Percentiles rank a stretch among this genome's conserved stretches.
These are phyloP conservation scores for Coracias cyanogaster DNA, from an alignment of 2,797 vertebrate genomes.

Conservation along the genomic window DNA sequence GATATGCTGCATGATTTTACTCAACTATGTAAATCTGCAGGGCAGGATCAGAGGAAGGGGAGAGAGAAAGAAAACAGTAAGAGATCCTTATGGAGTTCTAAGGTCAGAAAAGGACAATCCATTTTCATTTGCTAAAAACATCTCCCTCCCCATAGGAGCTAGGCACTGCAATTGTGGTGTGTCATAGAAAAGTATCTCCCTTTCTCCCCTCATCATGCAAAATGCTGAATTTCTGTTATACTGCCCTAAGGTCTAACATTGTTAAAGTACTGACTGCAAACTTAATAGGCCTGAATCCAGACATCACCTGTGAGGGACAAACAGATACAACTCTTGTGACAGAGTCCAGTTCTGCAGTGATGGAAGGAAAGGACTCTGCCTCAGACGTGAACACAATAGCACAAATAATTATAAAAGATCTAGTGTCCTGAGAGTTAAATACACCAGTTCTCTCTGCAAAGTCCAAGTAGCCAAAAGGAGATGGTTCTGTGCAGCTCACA, in stretches of 20 bases:
- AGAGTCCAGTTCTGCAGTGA: not conserved
- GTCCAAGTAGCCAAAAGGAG: not conserved
- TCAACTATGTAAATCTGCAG: not conserved
- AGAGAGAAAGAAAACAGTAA: not conserved
- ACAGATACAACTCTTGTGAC: fast-evolving
- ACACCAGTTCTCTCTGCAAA: not conserved
- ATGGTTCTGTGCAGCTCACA: not conserved
- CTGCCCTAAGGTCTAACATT: not conserved
- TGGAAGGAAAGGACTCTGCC: not conserved
- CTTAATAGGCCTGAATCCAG: not conserved
- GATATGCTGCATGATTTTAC: not conserved
- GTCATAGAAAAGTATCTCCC: not conserved
- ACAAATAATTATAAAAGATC: not conserved
- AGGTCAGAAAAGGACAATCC: not conserved
- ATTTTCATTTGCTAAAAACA: not conserved
- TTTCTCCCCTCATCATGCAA: not conserved
- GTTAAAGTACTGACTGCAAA: not conserved
- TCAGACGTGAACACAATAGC: not conserved
- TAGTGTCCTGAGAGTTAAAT: not conserved
- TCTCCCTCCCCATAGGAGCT: not conserved
- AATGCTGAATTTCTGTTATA: not conserved
- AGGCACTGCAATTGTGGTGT: not conserved
- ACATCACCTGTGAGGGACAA: not conserved
- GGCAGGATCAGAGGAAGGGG: not conserved
- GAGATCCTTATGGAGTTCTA: not conserved